These are phyloP conservation scores for Thalpophila matura DNA, from an alignment of 2,888 invertebrate species.

Conservation along the genomic window DNA sequence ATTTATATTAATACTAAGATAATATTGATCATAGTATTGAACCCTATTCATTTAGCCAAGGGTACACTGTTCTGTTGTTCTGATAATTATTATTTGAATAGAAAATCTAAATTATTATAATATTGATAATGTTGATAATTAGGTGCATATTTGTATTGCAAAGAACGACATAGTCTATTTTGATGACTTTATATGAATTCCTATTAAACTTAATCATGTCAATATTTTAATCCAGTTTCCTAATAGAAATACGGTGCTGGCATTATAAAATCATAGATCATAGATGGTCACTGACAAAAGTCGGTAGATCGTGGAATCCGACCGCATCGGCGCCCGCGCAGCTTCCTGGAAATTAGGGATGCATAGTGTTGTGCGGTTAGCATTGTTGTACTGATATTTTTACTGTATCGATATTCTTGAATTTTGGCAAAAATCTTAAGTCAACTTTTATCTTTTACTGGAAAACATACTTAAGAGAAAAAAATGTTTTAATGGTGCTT, in stretches of 20 bases:
- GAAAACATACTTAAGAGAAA: too few relatives aligned
- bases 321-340: slow-evolving; percentile 85
- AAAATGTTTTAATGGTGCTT: too few relatives aligned
- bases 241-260: slow-evolving; percentile 51
- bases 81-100: too few relatives aligned
- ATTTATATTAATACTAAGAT: too few relatives aligned
- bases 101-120: too few relatives aligned
- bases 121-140: too few relatives aligned
- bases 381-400: slow-evolving; percentile 1
- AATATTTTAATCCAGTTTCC: slow-evolving; percentile 27
- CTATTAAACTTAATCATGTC: not conserved
- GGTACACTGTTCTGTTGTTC: not conserved
- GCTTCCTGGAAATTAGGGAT: slow-evolving; percentile 89
- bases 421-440: not conserved
- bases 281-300: slow-evolving; percentile 82
- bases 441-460: not conserved
- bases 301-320: slow-evolving; percentile 88
- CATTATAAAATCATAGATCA: slow-evolving; percentile 57
- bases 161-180: too few relatives aligned
- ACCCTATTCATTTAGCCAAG: not conserved
- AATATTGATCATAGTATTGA: not conserved
- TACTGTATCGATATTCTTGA: slow-evolving; percentile 27
- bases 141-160: too few relatives aligned
- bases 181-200: not conserved
- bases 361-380: slow-evolving; percentile 76